These are phyloP conservation scores for Zygaena filipendulae DNA, from an alignment of 2,888 invertebrate species.

Conservation along the genomic window DNA sequence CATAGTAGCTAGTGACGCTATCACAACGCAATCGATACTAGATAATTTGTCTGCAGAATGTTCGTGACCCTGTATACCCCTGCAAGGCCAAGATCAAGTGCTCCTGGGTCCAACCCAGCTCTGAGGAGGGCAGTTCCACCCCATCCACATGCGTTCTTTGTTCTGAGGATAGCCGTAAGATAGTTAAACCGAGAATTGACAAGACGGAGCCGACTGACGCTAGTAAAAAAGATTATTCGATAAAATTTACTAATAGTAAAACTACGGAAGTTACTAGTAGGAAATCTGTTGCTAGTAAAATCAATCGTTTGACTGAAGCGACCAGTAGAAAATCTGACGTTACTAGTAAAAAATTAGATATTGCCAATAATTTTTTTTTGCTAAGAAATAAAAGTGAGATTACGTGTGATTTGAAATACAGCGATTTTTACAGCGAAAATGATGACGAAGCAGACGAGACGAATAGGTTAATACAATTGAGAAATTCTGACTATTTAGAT, in stretches of 20 bases:
- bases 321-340: conserved; percentile 28
- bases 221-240: conserved; percentile 16
- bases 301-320: conserved; percentile 15
- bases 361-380: conserved; percentile 15
- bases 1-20: too few relatives aligned
- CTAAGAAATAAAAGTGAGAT: conserved; percentile 27
- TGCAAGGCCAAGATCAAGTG: conserved; percentile 28
- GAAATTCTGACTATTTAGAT: conserved; percentile 43
- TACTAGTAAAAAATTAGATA: conserved; percentile 29
- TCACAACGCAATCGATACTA: conserved; percentile 28
- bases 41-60: conserved; percentile 50
- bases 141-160: conserved; percentile 49
- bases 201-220: conserved; percentile 24
- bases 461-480: conserved; percentile 38
- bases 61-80: conserved; percentile 33
- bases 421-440: conserved; percentile 38
- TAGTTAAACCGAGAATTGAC: conserved; percentile 12
- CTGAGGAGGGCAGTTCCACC: conserved; percentile 37
- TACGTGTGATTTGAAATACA: conserved; percentile 35
- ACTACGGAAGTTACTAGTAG: conserved; percentile 23
- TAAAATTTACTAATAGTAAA: conserved; percentile 16
- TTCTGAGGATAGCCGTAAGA: conserved; percentile 28
- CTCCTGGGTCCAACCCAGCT: conserved; percentile 28
- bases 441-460: conserved; percentile 45
- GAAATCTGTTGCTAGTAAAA: conserved; percentile 28